Evolutionary conservation across 2,797 vertebrate species (phyloP).

Genomic region (Liasis olivaceus): DNA sequence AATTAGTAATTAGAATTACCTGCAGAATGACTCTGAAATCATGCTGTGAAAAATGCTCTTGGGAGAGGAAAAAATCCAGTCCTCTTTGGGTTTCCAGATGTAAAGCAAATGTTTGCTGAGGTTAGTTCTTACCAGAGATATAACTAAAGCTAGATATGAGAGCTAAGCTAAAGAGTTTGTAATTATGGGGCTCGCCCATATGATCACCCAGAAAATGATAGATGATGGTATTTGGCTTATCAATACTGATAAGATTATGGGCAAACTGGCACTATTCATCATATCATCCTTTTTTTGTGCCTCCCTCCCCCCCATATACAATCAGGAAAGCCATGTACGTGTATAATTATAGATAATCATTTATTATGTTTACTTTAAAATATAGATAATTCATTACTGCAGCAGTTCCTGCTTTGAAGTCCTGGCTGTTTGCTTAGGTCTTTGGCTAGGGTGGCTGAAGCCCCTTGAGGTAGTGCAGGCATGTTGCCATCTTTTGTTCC

Average conservation of each 20-base stretch:
- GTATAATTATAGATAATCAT: not conserved
- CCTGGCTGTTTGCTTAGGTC: not conserved
- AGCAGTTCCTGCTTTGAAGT: not conserved
- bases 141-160: not conserved
- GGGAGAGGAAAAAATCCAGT: not conserved
- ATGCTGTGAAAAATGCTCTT: slow-evolving; percentile 40
- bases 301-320: not conserved
- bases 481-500: not conserved
- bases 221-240: not conserved
- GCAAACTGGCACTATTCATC: not conserved
- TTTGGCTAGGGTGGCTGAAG: not conserved
- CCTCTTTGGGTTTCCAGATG: slow-evolving; percentile 19
- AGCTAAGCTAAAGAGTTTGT: not conserved
- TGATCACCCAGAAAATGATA: not conserved
- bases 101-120: not conserved
- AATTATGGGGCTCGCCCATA: not conserved
- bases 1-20: slow-evolving; percentile 44
- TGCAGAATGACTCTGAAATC: slow-evolving; percentile 33
- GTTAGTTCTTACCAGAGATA: not conserved
- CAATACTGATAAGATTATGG: not conserved
- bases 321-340: not conserved
- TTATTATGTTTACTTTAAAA: too few relatives aligned
- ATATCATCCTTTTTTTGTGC: not conserved
- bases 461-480: not conserved
- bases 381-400: too few relatives aligned